phyloP scores from a whole-genome alignment of 2,113 vertebrate species.

The Erinaceus europaeus region DNA sequence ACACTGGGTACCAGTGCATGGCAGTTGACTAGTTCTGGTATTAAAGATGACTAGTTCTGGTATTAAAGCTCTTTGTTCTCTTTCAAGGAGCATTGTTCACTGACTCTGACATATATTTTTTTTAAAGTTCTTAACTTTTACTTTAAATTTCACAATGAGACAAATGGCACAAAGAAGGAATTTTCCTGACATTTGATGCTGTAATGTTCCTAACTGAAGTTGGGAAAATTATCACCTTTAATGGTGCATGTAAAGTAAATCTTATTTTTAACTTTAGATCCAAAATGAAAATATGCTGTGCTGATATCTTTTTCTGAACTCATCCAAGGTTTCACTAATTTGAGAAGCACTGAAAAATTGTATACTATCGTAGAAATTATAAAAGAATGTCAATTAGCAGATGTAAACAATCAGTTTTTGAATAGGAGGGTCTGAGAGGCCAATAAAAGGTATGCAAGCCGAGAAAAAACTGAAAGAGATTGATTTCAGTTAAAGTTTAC shows the following conservation, averaged over 20 bases:
- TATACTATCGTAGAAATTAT: slow-evolving; percentile 52
- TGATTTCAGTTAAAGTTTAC: slow-evolving; percentile 73
- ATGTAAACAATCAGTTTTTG: slow-evolving; percentile 66
- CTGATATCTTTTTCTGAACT: slow-evolving; percentile 36
- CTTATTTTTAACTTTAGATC: slow-evolving; percentile 64
- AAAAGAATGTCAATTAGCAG: slow-evolving; percentile 75
- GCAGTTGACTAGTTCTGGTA: neutral
- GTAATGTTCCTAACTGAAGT: slow-evolving; percentile 50
- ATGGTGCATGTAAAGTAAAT: slow-evolving; percentile 58
- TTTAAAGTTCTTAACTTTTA: slow-evolving; percentile 34
- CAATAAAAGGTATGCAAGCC: slow-evolving; percentile 71
- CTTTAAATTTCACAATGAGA: slow-evolving; percentile 60
- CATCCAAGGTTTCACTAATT: slow-evolving; percentile 61
- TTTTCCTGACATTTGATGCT: slow-evolving; percentile 61
- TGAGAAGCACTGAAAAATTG: neutral
- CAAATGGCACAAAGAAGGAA: slow-evolving; percentile 41
- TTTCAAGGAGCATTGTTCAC: slow-evolving; percentile 45
- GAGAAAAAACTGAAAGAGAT: slow-evolving; percentile 73
- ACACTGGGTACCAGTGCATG: neutral
- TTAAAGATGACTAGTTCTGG: neutral
- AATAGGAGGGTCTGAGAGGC: slow-evolving; percentile 51
- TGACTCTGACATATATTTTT: slow-evolving; percentile 53
- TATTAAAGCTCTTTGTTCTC: neutral
- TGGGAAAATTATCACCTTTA: slow-evolving; percentile 62
- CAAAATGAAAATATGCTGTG: slow-evolving; percentile 49